Percentiles rank a stretch among this genome's conserved stretches.
Conservation (phyloP, 2,113 vertebrate genomes). For the Podarcis cretensis region DNA sequence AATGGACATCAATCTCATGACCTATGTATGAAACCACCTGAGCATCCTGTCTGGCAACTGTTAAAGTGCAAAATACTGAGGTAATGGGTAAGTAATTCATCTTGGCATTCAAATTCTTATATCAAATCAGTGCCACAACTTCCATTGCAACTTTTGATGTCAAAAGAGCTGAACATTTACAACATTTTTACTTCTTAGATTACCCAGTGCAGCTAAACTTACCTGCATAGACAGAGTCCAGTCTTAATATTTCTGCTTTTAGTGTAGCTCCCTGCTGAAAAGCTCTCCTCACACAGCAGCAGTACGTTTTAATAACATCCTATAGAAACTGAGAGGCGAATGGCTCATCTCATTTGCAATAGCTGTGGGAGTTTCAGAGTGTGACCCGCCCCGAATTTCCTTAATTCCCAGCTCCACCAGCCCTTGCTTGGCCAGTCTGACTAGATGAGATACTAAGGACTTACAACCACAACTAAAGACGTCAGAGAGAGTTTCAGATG, state of each 20-base stretch:
- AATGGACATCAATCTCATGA: neutral
- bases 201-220: neutral
- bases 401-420: conserved; percentile 9
- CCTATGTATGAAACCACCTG: neutral
- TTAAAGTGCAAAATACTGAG: neutral
- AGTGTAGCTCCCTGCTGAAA: neutral
- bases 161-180: neutral
- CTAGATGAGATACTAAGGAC: neutral
- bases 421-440: neutral
- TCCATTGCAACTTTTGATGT: neutral
- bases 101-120: neutral
- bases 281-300: neutral
- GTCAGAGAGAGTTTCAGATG: neutral
- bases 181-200: neutral
- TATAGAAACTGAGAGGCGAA: neutral
- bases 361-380: conserved; percentile 19
- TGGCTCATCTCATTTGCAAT: conserved; percentile 24
- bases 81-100: neutral
- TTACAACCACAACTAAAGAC: neutral
- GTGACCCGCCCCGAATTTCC: conserved; percentile 34
- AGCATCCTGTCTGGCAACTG: neutral
- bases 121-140: neutral
- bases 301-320: conserved; percentile 7
- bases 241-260: neutral
- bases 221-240: neutral